Evolutionary conservation across 2,888 invertebrate species (phyloP).

Genomic region (Carabus problematicus): DNA sequence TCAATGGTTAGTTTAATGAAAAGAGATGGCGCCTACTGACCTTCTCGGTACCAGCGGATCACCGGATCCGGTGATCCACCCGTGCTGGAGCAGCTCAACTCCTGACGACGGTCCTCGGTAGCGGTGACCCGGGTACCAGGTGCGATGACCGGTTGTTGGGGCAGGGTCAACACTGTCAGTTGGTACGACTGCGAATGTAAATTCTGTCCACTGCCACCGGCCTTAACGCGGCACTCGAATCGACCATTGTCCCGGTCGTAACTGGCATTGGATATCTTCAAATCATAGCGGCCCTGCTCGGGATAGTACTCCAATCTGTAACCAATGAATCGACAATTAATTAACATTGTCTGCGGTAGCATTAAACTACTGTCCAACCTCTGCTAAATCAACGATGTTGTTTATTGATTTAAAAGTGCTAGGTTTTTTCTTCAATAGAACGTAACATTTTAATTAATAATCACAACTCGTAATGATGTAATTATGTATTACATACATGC

Average conservation of each 20-base stretch:
- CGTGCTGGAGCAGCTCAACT: slow-evolving; percentile 80
- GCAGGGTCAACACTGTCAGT: slow-evolving; percentile 85
- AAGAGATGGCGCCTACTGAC: slow-evolving; percentile 49
- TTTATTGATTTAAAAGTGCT: too few relatives aligned
- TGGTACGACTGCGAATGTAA: slow-evolving; percentile 84
- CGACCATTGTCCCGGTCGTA: slow-evolving; percentile 91
- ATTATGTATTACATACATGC: too few relatives aligned
- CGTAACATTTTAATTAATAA: too few relatives aligned
- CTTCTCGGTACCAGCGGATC: slow-evolving; percentile 84
- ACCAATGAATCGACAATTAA: slow-evolving; percentile 45
- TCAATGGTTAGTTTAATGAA: too few relatives aligned
- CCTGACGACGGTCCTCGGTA: slow-evolving; percentile 80
- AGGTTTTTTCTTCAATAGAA: too few relatives aligned
- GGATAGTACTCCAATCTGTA: slow-evolving; percentile 80
- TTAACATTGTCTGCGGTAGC: too few relatives aligned
- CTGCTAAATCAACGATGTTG: too few relatives aligned
- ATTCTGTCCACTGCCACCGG: slow-evolving; percentile 81
- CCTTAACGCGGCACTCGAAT: slow-evolving; percentile 90
- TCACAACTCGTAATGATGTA: too few relatives aligned
- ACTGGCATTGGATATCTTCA: slow-evolving; percentile 86
- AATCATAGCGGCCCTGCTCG: slow-evolving; percentile 83
- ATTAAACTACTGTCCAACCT: too few relatives aligned
- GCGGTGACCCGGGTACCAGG: slow-evolving; percentile 80
- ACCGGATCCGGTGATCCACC: slow-evolving; percentile 92
- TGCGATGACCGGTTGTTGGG: slow-evolving; percentile 79